Base-by-base conservation (phyloP, 1,140 invertebrate species). In the Aethina tumida region DNA sequence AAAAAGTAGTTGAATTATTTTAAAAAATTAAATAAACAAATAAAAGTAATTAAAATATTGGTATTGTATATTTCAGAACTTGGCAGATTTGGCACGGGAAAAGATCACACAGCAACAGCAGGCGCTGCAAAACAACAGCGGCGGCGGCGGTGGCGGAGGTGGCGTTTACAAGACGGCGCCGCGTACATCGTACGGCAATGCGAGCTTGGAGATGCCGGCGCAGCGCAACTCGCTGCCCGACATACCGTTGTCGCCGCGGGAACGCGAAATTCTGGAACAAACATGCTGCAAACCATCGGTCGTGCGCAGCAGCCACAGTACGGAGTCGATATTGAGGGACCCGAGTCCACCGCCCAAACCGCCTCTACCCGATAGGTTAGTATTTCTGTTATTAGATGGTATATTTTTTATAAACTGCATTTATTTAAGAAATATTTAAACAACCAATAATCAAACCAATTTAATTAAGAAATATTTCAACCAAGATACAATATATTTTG, bases 241-340 rank as follows among this genome's bases (percentile, higher is more conserved):
- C 64, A 91, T 94, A 48, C 79, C 81, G 4, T 55, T 87, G 42
- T 86, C 83, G 45, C 81, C 83, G 13, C 74, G 78, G 36, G 79
- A 83, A 62, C 65, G 75, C 28, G 73, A 80, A 45, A 73, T 80
- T 43, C 62, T 84, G 41, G 79, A 75, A 48, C 68, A 76, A 55
- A 72, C 67, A 3, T 69, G 68, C 5, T 68, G 34, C 59, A 42
- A 44, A 5, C 41, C 55, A 3, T 39, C 47, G 53, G 64, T 70
- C 22, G 72, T 78, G 45, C 65, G 74, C 34, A 71, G 69, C 43
- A 84, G 81, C 28, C 80, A 84, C 52, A 84, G 81, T 52, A 81
- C 79, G 4, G 83, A 86, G 61, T 80, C 77, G 1, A 67, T 68
- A 36, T 45, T 68, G 41, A 46, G 45, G 10, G 49, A 53, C 67